Evolutionary conservation across 2,888 invertebrate genomes (phyloP), one percentile per base, ranked within the genome.

Genomic region (Idaea dimidiata): DNA sequence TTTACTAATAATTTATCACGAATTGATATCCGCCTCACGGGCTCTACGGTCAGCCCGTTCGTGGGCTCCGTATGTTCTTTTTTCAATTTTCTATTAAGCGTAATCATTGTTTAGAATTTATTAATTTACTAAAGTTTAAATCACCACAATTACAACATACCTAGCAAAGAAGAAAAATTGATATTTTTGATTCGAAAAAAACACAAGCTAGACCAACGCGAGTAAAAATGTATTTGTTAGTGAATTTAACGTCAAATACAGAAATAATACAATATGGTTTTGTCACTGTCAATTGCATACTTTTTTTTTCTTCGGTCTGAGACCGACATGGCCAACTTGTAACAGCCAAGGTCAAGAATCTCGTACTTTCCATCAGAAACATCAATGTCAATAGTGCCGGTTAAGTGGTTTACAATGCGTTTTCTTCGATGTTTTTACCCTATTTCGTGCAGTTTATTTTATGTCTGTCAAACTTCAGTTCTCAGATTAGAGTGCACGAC

Each of bases 1-100:
- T 96, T 96, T 57, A 96, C 94, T 63, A 97, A 87, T 61, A 97
- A 91, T 86, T 95, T 96, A 80, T 97, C 97, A 76, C 97, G 93
- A 65, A 97, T 93, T 33, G 96, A 97, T 72, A 95, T 95, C 80
- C 96, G 91, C 85, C 94, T 93, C 73, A 79, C 77, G 63, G 85
- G 72, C 66, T 90, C 91, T 62, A 76, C 78, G 57, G 82, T 80
- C 67, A 93, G 79, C 31, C 90, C 89, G 76, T 89, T 90, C 56
- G 78, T 78, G 55, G 82, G 77, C 71, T 89, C 90, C 69, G 92
- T 89, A 74, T 90, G 87, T 69, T 95, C 95, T 75, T 94, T 95
- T 84, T 95, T 96, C 73, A 95, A 87, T 81, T 95, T 95, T 82
- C 95, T 95, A 81, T 95, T 95, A 76, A 96, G 89, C 58, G 95